Percentiles rank a stretch among this genome's conserved stretches.
phyloP scores from a whole-genome alignment of 1,140 invertebrate species.

The Drosophila kikkawai region DNA sequence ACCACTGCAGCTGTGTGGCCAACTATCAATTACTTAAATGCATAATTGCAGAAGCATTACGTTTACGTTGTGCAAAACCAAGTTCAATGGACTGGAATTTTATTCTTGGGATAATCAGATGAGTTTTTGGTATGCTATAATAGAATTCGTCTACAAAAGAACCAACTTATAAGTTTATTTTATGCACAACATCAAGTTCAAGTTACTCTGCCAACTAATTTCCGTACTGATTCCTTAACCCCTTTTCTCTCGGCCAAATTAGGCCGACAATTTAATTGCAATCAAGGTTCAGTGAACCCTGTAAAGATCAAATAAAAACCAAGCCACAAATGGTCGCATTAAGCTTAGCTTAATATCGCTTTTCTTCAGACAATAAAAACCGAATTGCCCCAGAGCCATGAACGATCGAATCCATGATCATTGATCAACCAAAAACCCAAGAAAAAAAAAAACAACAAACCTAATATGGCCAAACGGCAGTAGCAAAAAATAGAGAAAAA shows the following conservation, averaged over 20 bases:
- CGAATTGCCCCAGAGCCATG: slow-evolving; percentile 32
- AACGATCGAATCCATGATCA: slow-evolving; percentile 32
- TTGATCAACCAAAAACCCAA: slow-evolving; percentile 42
- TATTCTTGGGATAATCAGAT: not conserved
- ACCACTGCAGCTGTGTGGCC: slow-evolving; percentile 35
- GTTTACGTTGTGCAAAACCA: not conserved
- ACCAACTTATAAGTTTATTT: not conserved
- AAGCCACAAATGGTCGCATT: slow-evolving; percentile 38
- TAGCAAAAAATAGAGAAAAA: slow-evolving; percentile 9
- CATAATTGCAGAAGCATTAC: slow-evolving; percentile 15
- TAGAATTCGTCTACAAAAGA: not conserved
- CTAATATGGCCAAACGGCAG: slow-evolving; percentile 45
- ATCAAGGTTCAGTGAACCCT: slow-evolving; percentile 45
- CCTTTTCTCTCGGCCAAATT: slow-evolving; percentile 4
- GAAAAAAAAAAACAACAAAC: slow-evolving; percentile 9
- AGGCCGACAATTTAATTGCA: slow-evolving; percentile 16
- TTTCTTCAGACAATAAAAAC: slow-evolving; percentile 41
- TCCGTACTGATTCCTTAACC: not conserved
- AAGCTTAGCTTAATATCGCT: slow-evolving; percentile 50
- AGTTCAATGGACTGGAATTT: not conserved
- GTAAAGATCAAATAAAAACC: slow-evolving; percentile 25
- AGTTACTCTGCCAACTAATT: not conserved
- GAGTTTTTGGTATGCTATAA: not conserved
- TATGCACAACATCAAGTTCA: not conserved
- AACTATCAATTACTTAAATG: slow-evolving; percentile 37